These are phyloP conservation scores for Garrulus glandarius DNA, from an alignment of 2,797 vertebrate genomes.

Conservation along the genomic window DNA sequence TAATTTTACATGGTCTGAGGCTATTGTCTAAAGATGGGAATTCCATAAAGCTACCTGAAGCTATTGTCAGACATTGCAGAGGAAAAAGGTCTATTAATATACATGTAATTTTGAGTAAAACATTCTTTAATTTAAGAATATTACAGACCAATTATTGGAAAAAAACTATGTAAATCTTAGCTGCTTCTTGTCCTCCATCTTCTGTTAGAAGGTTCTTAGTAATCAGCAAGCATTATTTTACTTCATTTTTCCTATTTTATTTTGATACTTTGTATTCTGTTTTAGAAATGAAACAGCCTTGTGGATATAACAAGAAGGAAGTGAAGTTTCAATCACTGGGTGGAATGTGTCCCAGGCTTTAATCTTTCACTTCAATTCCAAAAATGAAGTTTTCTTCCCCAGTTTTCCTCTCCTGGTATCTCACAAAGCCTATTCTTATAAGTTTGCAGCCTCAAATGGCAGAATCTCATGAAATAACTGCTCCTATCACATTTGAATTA, in stretches of 20 bases:
- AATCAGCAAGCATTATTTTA: neutral
- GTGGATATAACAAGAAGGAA: neutral
- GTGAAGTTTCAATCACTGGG: neutral
- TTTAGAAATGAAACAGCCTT: neutral
- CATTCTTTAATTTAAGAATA: neutral
- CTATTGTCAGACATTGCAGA: neutral
- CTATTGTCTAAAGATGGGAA: neutral
- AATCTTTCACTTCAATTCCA: neutral
- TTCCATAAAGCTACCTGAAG: neutral
- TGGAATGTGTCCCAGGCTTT: neutral
- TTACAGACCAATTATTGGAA: neutral
- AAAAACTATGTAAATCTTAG: neutral
- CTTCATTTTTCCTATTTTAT: neutral
- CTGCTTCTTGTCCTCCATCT: neutral
- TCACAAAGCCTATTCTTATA: neutral
- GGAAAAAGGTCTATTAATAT: neutral
- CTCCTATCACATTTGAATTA: neutral
- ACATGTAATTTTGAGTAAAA: neutral
- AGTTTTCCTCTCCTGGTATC: neutral
- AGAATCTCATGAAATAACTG: neutral
- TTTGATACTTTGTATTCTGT: neutral
- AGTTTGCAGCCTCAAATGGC: neutral
- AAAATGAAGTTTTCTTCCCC: neutral
- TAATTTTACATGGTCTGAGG: neutral
- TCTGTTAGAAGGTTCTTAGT: neutral